These are phyloP conservation scores for Arge pagana DNA, from an alignment of 2,888 invertebrate species.

Conservation along the genomic window DNA sequence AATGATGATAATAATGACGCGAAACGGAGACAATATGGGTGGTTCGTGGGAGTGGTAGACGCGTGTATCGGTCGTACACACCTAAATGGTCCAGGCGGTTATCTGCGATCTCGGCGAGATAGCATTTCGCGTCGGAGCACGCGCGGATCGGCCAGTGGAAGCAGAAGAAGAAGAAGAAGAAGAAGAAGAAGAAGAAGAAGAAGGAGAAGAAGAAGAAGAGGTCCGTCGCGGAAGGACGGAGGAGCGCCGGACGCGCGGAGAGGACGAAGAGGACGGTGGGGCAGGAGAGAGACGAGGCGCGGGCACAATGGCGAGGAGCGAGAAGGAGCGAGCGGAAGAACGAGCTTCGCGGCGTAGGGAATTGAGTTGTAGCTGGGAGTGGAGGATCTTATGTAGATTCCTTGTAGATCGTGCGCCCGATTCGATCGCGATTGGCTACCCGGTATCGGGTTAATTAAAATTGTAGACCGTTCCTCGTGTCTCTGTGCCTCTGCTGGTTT, in stretches of 20 bases:
- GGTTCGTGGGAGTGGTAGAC: too few relatives aligned
- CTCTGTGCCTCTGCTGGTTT: slow-evolving; percentile 25
- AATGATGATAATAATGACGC: too few relatives aligned
- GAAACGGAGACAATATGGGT: too few relatives aligned
- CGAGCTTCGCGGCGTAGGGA: slow-evolving; percentile 48
- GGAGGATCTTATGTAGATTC: slow-evolving; percentile 60
- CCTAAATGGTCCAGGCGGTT: background rate
- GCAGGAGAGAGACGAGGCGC: slow-evolving; percentile 27
- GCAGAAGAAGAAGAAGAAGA: slow-evolving; percentile 16
- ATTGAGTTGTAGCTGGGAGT: slow-evolving; percentile 58
- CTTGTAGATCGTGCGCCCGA: slow-evolving; percentile 60
- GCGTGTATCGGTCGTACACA: too few relatives aligned
- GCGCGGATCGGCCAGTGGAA: slow-evolving; percentile 2
- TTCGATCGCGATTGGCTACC: slow-evolving; percentile 59
- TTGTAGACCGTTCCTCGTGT: slow-evolving; percentile 45
- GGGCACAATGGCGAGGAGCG: slow-evolving; percentile 34
- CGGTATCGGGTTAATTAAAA: slow-evolving; percentile 59
- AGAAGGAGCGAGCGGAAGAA: slow-evolving; percentile 34
- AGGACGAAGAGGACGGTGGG: slow-evolving; percentile 15
- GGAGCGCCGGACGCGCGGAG: slow-evolving; percentile 11
- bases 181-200: slow-evolving; percentile 17
- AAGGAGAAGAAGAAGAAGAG: slow-evolving; percentile 5
- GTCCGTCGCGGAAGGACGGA: slow-evolving; percentile 24
- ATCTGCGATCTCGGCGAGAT: background rate
- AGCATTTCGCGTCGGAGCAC: background rate